Percentiles rank a stretch among this genome's conserved stretches.
Evolutionary conservation across 2,113 vertebrate genomes (phyloP).

Genomic region (Burhinus oedicnemus): DNA sequence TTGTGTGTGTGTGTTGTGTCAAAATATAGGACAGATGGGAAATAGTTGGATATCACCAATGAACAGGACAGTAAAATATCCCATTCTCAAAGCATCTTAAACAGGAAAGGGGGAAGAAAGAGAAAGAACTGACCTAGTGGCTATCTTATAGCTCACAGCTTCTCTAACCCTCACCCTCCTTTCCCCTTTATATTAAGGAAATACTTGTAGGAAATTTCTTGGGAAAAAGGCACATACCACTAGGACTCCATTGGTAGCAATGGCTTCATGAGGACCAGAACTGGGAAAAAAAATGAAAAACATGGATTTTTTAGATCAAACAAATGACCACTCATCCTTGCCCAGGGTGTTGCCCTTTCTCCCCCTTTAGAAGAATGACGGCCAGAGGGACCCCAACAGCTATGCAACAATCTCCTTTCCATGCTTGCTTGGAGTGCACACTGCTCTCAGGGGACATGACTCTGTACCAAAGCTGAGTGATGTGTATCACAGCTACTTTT

Average conservation of each 20-base stretch:
- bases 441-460: no score
- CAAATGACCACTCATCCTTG: background rate
- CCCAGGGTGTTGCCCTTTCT: background rate
- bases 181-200: background rate
- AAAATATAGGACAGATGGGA: background rate
- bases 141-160: background rate
- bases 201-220: background rate
- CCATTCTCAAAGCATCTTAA: background rate
- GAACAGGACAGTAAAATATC: background rate
- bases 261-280: slow-evolving; percentile 54
- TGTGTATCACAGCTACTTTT: no score
- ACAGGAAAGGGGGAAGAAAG: background rate
- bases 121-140: background rate
- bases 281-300: slow-evolving; percentile 73
- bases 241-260: slow-evolving; percentile 83
- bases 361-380: no score
- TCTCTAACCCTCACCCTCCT: background rate
- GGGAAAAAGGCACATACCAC: slow-evolving; percentile 74
- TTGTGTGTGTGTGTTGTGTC: background rate
- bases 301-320: background rate
- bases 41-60: background rate
- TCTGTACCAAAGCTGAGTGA: no score
- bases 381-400: no score
- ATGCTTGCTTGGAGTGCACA: no score
- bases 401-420: no score